These are phyloP conservation scores for Cryptus armator DNA, from an alignment of 2,888 invertebrate genomes.

Conservation along the genomic window DNA sequence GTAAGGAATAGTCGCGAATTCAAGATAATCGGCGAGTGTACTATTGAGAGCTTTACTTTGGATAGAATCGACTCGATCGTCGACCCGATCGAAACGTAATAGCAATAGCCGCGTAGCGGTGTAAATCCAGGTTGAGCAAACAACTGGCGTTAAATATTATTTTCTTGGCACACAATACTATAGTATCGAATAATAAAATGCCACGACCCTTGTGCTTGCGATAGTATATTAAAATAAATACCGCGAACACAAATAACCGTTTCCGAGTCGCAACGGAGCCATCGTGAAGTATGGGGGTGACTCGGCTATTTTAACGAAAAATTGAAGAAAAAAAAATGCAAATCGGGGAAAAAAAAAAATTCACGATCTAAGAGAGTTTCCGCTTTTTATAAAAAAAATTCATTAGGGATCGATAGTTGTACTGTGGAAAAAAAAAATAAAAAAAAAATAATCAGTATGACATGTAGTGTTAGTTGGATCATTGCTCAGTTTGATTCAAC, in stretches of 20 bases:
- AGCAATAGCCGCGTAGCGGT: neutral
- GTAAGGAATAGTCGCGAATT: neutral
- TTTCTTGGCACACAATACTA: neutral
- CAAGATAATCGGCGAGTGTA: neutral
- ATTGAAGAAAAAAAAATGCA: too few species aligned
- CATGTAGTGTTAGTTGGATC: neutral
- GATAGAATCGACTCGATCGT: conserved; percentile 27
- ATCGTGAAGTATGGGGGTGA: too few species aligned
- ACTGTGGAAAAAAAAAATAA: neutral
- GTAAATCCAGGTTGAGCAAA: conserved; percentile 52
- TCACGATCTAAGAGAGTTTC: too few species aligned
- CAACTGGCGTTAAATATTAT: conserved; percentile 18
- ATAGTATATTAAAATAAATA: conserved; percentile 13
- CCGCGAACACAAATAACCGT: neutral
- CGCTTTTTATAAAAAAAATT: neutral
- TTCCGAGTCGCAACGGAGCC: neutral
- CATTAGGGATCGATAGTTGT: neutral
- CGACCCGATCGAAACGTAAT: conserved; percentile 40
- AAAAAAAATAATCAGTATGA: neutral
- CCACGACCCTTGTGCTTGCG: conserved; percentile 6
- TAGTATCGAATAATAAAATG: neutral
- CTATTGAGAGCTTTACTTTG: neutral
- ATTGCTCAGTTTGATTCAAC: conserved; percentile 13
- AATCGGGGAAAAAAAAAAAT: too few species aligned
- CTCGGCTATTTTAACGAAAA: too few species aligned